Evolutionary conservation across 2,113 vertebrate species (phyloP), one percentile per base, ranked within the genome.

Genomic region (Zosterops lateralis): DNA sequence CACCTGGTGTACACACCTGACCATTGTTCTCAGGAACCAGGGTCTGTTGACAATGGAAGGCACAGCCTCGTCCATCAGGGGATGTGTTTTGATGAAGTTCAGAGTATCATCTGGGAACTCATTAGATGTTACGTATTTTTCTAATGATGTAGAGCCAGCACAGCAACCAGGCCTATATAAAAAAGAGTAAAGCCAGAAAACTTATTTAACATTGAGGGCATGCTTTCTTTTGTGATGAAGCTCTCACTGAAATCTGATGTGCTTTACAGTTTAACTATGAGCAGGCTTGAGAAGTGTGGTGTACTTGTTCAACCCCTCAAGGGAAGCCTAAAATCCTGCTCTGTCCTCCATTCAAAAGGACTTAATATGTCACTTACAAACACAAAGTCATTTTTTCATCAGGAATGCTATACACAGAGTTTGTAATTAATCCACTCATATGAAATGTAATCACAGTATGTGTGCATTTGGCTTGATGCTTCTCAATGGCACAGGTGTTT

Each of bases 1-100:
- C 38, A 38, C 38, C 38, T 38, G 38, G 38, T 38, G 77, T 26
- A 98, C 98, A 45, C 93, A 99, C 99, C 99, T 99, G 93, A 99
- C 99, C 99, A 99, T 99, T 1, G 99, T 99, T 94, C 99, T 99
- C 88, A 99, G 98, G 96, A 99, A 99, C 99, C 99, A 99, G 6
- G 99, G 99, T 76, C 98, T 98, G 97, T 99, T 99, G 61, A 98
- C 97, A 76, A 99, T 98, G 71, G 99, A 99, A 65, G 99, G 98
- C 54, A 99, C 99, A 1, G 99, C 99, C 95, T 99, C 99, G 0
- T 99, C 99, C 99, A 99, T 99, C 92, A 99, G 97, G 9, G 99
- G 99, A 96, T 99, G 99, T 40, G 98, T 99, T 98, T 99, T 99
- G 97, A 99, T 99, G 96, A 99, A 99, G 97, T 99, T 99, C 93